These are phyloP conservation scores for Strigamia transsilvanica DNA, from an alignment of 2,888 invertebrate genomes.

Conservation along the genomic window DNA sequence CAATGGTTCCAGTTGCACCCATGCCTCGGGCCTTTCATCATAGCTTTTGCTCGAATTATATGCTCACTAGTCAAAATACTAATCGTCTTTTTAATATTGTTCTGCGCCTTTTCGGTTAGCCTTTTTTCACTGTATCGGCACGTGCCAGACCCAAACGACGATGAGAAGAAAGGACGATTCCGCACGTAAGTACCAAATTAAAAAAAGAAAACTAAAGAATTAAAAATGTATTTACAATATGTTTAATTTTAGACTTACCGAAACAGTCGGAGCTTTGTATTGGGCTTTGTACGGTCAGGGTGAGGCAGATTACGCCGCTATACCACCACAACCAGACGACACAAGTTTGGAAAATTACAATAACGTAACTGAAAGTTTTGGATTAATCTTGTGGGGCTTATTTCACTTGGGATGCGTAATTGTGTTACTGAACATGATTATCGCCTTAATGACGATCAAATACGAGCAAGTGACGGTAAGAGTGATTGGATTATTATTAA, in stretches of 20 bases:
- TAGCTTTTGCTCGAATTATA: conserved; percentile 73
- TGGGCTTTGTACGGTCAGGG: conserved; percentile 76
- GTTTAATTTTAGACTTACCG: conserved; percentile 66
- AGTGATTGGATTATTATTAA: neutral
- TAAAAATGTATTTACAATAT: neutral
- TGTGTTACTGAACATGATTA: conserved; percentile 77
- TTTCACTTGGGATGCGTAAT: conserved; percentile 78
- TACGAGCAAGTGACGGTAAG: conserved; percentile 71
- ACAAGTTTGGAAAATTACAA: neutral
- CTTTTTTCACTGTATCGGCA: conserved; percentile 73
- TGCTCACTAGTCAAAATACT: conserved; percentile 73
- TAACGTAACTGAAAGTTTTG: conserved; percentile 67
- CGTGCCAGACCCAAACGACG: conserved; percentile 71
- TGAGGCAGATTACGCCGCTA: conserved; percentile 65
- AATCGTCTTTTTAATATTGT: conserved; percentile 71
- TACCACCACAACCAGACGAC: neutral
- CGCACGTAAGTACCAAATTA: neutral
- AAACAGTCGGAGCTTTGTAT: conserved; percentile 73
- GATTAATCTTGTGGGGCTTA: conserved; percentile 70
- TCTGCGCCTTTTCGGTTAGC: conserved; percentile 71
- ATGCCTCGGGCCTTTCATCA: conserved; percentile 69
- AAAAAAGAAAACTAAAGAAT: neutral
- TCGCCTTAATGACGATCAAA: conserved; percentile 79
- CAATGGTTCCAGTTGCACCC: conserved; percentile 72
- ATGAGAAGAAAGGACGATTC: neutral